phyloP scores from a whole-genome alignment of 2,113 vertebrate species.

The Neotragus pygmaeus region DNA sequence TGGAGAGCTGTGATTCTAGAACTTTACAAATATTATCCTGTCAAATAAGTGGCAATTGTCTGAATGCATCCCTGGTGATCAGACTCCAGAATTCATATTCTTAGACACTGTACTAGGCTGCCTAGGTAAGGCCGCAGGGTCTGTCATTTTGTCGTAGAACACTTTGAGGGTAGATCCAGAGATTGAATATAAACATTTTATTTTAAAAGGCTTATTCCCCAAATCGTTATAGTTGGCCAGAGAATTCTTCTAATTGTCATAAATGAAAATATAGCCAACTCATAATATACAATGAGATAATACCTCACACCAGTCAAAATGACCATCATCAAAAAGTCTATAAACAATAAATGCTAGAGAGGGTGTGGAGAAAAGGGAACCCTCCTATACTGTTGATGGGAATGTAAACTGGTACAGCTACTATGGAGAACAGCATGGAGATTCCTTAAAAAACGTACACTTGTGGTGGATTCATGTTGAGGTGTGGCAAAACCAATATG shows the following conservation, averaged over 20 bases:
- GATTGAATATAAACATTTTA: neutral
- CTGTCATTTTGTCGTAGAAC: neutral
- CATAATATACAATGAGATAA: neutral
- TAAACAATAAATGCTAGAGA: neutral
- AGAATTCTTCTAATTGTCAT: neutral
- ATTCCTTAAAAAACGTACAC: neutral
- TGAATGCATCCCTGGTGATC: neutral
- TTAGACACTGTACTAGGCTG: neutral
- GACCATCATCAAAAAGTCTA: neutral
- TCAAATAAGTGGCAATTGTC: neutral
- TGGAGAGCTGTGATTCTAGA: neutral
- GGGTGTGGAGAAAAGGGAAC: neutral
- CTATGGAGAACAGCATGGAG: neutral
- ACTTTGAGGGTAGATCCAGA: neutral
- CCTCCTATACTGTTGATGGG: neutral
- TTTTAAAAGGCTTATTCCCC: neutral
- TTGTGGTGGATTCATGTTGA: no score
- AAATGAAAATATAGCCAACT: neutral
- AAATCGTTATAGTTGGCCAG: neutral
- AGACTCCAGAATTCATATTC: neutral
- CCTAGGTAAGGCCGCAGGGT: neutral
- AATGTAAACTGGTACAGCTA: neutral
- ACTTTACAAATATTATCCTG: neutral
- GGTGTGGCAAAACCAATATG: no score
- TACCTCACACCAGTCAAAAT: neutral